Evolutionary conservation across 2,888 invertebrate genomes (phyloP).

Genomic region (Drosophila neonasuta): DNA sequence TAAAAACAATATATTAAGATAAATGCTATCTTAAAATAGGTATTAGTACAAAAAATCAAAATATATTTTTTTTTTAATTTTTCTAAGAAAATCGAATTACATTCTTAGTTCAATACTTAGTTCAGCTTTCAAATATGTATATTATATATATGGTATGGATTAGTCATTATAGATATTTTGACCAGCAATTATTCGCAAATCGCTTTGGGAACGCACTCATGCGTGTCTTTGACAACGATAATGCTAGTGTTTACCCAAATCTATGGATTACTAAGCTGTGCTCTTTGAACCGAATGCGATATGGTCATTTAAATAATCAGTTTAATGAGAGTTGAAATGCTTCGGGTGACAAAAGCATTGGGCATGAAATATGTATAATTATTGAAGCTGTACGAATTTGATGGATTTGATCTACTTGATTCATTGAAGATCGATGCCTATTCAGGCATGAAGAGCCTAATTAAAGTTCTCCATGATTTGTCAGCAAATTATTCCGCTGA

Average conservation of each 20-base stretch:
- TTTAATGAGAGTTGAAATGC: slow-evolving; percentile 9
- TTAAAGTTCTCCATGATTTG: slow-evolving; percentile 11
- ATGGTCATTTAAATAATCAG: slow-evolving; percentile 14
- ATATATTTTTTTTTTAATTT: too few relatives aligned
- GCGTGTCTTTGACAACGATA: slow-evolving; percentile 22
- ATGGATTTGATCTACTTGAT: background rate
- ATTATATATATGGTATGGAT: background rate
- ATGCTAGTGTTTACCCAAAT: slow-evolving; percentile 7
- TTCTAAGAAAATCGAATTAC: background rate
- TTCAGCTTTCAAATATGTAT: background rate
- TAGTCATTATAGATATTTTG: slow-evolving; percentile 24
- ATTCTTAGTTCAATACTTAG: background rate
- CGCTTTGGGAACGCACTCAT: slow-evolving; percentile 37
- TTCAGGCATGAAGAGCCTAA: slow-evolving; percentile 43
- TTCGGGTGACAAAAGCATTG: slow-evolving; percentile 11
- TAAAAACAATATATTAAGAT: too few relatives aligned
- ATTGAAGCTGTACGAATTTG: slow-evolving; percentile 4
- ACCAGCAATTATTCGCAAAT: slow-evolving; percentile 36
- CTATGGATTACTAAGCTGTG: background rate
- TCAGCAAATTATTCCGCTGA: slow-evolving; percentile 10
- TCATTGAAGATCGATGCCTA: slow-evolving; percentile 19
- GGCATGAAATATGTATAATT: slow-evolving; percentile 26
- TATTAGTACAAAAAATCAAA: too few relatives aligned
- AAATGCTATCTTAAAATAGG: too few relatives aligned
- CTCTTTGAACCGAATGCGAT: slow-evolving; percentile 13